Conservation (phyloP, 2,113 vertebrate species). For the Lepidothrix coronata region DNA sequence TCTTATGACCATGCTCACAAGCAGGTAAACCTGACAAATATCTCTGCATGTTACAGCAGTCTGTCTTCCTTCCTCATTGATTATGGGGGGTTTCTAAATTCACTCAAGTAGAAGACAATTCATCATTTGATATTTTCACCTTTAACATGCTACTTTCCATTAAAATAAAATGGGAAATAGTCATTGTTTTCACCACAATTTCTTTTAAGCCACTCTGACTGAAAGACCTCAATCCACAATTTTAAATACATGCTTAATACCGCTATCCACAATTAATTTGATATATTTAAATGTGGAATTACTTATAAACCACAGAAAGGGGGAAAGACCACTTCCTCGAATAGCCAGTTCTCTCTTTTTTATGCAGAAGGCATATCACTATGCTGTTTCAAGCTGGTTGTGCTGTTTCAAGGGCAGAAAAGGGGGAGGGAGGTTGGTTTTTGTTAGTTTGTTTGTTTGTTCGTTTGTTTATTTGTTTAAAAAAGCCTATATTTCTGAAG, state of each 20-base stretch:
- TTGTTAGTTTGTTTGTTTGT: background rate
- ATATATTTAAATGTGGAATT: background rate
- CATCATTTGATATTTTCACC: background rate
- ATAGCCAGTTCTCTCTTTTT: background rate
- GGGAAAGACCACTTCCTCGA: background rate
- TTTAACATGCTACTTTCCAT: background rate
- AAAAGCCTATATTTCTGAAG: background rate
- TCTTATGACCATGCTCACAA: conserved; percentile 99
- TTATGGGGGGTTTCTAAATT: background rate
- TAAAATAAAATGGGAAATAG: background rate
- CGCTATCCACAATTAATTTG: background rate
- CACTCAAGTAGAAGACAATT: background rate
- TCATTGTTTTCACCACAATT: background rate
- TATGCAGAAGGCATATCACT: background rate
- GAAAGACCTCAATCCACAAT: background rate
- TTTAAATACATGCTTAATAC: background rate
- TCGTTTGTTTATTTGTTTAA: background rate
- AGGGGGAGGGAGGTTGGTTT: background rate
- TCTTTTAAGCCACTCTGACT: background rate
- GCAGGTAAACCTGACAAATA: conserved; percentile 82
- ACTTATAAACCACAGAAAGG: background rate
- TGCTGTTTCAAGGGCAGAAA: background rate
- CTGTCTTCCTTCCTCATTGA: background rate
- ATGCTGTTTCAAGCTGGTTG: background rate
- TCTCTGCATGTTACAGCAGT: background rate